phyloP scores from a whole-genome alignment of 1,140 invertebrate genomes.

The Anastrepha ludens region DNA sequence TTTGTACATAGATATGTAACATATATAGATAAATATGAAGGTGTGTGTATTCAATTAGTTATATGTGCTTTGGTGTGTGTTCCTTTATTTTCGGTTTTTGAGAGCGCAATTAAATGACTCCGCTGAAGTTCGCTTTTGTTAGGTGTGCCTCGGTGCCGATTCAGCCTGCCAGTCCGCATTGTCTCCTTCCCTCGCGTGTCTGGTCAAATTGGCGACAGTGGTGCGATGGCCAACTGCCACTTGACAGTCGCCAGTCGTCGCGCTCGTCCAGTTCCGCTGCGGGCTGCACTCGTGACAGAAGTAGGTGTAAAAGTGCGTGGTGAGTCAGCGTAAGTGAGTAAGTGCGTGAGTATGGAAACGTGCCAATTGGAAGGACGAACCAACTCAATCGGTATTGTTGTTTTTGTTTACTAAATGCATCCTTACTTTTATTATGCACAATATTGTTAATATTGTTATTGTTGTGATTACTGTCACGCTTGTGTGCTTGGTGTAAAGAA shows the following conservation, averaged over 20 bases:
- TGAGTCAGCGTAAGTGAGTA: background rate
- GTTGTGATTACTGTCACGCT: constrained; percentile 6
- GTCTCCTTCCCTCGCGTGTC: background rate
- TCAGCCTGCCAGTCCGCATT: background rate
- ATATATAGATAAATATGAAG: background rate
- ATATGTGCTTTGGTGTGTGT: background rate
- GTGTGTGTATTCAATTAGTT: background rate
- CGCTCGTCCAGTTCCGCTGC: constrained; percentile 34
- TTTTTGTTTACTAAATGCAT: constrained; percentile 12
- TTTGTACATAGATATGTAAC: background rate
- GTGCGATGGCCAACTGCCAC: background rate
- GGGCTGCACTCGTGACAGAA: constrained; percentile 7
- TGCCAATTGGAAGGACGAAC: background rate
- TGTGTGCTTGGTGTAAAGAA: background rate
- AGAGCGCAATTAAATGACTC: constrained; percentile 25
- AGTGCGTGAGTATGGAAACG: background rate
- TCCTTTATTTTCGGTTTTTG: constrained; percentile 38
- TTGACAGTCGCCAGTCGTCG: background rate
- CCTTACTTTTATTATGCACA: background rate
- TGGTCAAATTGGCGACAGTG: constrained; percentile 17
- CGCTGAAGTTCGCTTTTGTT: background rate
- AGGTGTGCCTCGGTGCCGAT: background rate
- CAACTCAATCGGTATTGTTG: background rate
- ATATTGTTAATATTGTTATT: constrained; percentile 2
- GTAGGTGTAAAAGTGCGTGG: constrained; percentile 28